Percentiles rank a stretch among this genome's conserved stretches.
Conservation (phyloP, 2,113 vertebrate genomes). For the Tor tambroides region DNA sequence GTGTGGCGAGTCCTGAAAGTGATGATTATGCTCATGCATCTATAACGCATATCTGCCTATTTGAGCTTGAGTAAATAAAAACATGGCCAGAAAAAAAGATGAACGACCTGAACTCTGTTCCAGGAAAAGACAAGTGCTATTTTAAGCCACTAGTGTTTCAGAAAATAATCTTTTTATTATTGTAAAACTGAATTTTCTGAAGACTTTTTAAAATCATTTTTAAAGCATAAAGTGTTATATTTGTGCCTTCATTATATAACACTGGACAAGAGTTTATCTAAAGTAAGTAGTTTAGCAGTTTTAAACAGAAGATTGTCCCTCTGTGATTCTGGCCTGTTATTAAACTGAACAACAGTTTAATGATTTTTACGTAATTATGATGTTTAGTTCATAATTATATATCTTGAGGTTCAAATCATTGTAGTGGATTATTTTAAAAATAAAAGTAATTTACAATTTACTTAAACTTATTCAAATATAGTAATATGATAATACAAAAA, state of each 20-base stretch:
- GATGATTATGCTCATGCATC: slow-evolving; percentile 67
- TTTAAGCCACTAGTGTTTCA: neutral
- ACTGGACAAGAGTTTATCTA: neutral
- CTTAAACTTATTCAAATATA: too few relatives aligned
- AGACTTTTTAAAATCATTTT: neutral
- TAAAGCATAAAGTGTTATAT: neutral
- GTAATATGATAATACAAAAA: too few relatives aligned
- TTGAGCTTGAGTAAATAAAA: slow-evolving; percentile 60
- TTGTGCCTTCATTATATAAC: neutral
- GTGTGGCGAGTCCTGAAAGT: slow-evolving; percentile 60
- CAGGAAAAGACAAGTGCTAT: neutral
- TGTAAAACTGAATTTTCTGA: neutral
- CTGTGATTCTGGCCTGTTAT: neutral
- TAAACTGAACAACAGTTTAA: too few relatives aligned
- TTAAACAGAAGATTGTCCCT: neutral
- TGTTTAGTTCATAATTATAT: neutral
- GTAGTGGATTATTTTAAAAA: neutral
- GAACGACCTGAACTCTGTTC: slow-evolving; percentile 66
- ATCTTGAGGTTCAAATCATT: neutral
- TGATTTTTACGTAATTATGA: neutral
- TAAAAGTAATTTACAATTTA: too few relatives aligned
- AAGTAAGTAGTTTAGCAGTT: neutral
- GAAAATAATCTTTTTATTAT: neutral
- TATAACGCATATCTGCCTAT: slow-evolving; percentile 67
- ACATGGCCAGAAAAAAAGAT: slow-evolving; percentile 61